A percentile compares a stretch with the other conserved stretches of the same genome.
Evolutionary conservation across 2,113 vertebrate genomes (phyloP).

Genomic region (Alethe castanea): DNA sequence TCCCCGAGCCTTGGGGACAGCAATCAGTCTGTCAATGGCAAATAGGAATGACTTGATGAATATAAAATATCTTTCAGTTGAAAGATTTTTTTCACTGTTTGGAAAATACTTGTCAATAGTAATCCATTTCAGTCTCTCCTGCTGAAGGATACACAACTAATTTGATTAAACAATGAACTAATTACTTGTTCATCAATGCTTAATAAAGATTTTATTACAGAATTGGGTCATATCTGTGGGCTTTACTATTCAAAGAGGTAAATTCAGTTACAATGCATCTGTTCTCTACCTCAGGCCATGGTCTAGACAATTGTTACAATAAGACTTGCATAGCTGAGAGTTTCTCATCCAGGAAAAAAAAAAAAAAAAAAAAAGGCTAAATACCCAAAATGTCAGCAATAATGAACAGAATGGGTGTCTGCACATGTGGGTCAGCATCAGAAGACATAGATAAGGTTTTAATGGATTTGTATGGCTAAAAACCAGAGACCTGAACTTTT

Average conservation of each 20-base stretch:
- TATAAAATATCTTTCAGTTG: background rate
- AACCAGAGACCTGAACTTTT: background rate
- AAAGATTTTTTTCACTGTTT: background rate
- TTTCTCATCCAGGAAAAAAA: background rate
- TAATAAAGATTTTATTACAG: background rate
- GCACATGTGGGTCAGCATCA: background rate
- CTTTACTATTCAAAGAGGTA: background rate
- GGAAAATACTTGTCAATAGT: background rate
- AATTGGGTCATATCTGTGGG: background rate
- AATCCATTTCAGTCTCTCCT: background rate
- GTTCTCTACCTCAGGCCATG: background rate
- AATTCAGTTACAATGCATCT: background rate
- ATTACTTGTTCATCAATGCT: background rate
- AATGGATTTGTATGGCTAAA: background rate
- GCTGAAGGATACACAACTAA: background rate
- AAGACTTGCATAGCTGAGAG: background rate
- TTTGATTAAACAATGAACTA: background rate
- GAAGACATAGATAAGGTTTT: background rate
- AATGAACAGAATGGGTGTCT: background rate
- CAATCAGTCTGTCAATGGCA: background rate
- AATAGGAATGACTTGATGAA: background rate
- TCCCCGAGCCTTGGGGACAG: background rate
- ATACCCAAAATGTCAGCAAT: background rate
- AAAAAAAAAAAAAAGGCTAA: background rate
- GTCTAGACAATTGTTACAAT: background rate